Evolutionary conservation across 2,797 vertebrate species (phyloP), one percentile per base, ranked within the genome.

Genomic region (Melanotaenia maccullochi): DNA sequence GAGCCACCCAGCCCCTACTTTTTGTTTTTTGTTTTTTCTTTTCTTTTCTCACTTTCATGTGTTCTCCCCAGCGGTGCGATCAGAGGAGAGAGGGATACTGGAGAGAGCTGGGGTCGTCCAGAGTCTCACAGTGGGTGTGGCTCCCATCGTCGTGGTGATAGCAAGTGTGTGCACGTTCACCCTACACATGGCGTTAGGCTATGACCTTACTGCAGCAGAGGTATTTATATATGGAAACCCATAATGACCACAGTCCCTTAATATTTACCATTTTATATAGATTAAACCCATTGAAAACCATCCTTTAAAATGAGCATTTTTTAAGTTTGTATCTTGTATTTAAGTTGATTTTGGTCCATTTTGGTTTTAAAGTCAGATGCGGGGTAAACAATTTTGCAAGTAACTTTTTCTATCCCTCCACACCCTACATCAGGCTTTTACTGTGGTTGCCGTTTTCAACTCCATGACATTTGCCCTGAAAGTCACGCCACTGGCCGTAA

Each of bases 101-200:
- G 95, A 96, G 83, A 90, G 72, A 76, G 94, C 93, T 0, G 93
- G 94, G 20, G 89, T 91, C 35, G 82, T 95, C 63, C 95, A 96
- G 87, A 95, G 94, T 83, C 84, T 96, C 73, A 95, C 95, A 14
- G 78, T 94, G 65, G 95, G 96, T 0, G 89, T 96, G 44, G 93
- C 93, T 66, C 95, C 96, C 7, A 87, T 96, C 0, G 91, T 95
- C 0, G 93, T 95, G 54, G 93, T 96, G 83, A 94, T 96, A 25
- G 95, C 96, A n/a, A 92, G 95, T 20, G 95, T 95, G 35, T 96
- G 95, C 88, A 96, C 96, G 7, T 96, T 96, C 84, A 95, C 94
- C 66, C 83, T 96, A 16, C 95, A 96, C 78, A 95, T 96, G 94
- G 89, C 93, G 3, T 56, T 96, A 67, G 95, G 95, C 77, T 92